Evolutionary conservation across 2,888 invertebrate species (phyloP).

Genomic region (Lasioglossum vierecki): DNA sequence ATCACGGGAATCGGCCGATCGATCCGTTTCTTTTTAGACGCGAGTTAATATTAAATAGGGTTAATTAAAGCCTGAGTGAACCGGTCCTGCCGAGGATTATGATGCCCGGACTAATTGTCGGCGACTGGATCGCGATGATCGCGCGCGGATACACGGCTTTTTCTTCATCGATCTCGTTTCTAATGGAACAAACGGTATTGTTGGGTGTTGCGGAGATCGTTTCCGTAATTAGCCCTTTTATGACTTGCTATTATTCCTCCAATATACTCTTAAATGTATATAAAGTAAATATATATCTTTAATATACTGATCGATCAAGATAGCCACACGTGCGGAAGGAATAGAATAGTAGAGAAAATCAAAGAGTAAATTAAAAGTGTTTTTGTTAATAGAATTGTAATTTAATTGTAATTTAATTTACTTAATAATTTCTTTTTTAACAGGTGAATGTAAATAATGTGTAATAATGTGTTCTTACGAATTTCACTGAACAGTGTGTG

Average conservation of each 20-base stretch:
- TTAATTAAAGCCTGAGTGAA: conserved; percentile 26
- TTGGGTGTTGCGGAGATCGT: not conserved
- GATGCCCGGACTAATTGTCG: conserved; percentile 26
- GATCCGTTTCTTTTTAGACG: not conserved
- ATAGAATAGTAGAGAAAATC: no score
- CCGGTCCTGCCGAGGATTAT: conserved; percentile 20
- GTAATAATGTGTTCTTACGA: no score
- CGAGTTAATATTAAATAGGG: conserved; percentile 20
- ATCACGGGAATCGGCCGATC: not conserved
- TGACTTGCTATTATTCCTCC: no score
- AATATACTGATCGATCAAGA: no score
- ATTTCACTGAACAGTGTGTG: no score
- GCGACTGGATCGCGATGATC: conserved; percentile 3
- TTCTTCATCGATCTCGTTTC: not conserved
- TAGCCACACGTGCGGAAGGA: no score
- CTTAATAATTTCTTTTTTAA: no score
- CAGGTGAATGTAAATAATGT: no score
- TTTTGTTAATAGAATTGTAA: no score
- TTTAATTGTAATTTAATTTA: no score
- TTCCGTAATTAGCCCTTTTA: not conserved
- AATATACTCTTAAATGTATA: not conserved
- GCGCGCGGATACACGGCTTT: conserved; percentile 12
- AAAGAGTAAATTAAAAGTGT: no score
- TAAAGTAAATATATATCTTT: no score
- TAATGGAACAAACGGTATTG: not conserved